Evolutionary conservation across 37 sponge, comb jelly and placozoan genomes (phyloP).

Genomic region (Chondrilla cf. caribensis): DNA sequence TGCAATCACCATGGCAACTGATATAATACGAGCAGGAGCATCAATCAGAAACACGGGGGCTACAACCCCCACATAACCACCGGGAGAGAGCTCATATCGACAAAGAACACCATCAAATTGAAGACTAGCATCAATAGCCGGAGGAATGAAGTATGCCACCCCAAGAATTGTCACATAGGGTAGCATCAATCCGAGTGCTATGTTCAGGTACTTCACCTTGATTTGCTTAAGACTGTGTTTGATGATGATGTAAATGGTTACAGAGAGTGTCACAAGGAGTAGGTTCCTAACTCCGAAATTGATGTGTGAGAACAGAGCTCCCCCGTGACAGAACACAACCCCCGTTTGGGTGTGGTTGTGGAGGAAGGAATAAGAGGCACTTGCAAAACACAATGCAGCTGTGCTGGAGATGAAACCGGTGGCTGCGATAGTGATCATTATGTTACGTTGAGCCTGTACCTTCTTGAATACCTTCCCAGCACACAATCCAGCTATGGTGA

Average conservation of each 20-base stretch:
- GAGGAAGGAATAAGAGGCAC: too few relatives aligned
- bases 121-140: not conserved
- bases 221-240: not conserved
- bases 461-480: too few relatives aligned
- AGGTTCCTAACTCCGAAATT: not conserved
- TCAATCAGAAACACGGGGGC: not conserved
- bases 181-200: not conserved
- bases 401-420: too few relatives aligned
- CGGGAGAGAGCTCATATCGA: not conserved
- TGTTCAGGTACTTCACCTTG: not conserved
- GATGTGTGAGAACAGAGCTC: not conserved
- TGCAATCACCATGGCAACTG: not conserved
- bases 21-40: not conserved
- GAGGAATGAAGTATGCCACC: not conserved
- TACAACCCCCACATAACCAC: not conserved
- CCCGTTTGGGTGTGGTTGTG: too few relatives aligned
- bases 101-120: not conserved
- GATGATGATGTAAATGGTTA: not conserved
- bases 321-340: not conserved
- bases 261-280: not conserved
- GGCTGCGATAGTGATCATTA: too few relatives aligned
- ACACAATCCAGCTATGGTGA: too few relatives aligned
- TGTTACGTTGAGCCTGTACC: too few relatives aligned
- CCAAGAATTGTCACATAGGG: not conserved
- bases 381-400: too few relatives aligned